phyloP scores from a whole-genome alignment of 92 coral and sea anemone species.

The Virgularia gustaviana region DNA sequence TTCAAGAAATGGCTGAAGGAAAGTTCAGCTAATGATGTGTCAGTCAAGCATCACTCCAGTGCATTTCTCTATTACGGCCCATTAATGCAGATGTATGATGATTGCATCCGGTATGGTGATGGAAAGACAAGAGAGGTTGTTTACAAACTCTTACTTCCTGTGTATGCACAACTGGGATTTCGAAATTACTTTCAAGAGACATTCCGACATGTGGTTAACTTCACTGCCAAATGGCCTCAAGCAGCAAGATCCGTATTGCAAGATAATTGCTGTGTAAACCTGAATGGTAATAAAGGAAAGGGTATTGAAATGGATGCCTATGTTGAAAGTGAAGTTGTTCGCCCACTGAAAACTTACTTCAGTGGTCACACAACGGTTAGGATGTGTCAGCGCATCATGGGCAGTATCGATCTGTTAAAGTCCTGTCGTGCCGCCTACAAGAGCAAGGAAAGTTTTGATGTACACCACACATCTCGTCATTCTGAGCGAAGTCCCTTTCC shows the following conservation, averaged over 20 bases:
- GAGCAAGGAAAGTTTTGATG: slow-evolving; percentile 30
- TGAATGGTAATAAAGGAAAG: slow-evolving; percentile 31
- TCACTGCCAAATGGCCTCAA: slow-evolving; percentile 35
- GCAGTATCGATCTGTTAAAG: slow-evolving; percentile 20
- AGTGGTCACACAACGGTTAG: slow-evolving; percentile 36
- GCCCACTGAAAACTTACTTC: slow-evolving; percentile 25
- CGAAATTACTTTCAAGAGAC: slow-evolving; percentile 33
- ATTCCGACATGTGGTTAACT: slow-evolving; percentile 24
- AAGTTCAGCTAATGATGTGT: slow-evolving; percentile 14
- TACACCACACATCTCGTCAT: slow-evolving; percentile 28
- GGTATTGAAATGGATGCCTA: slow-evolving; percentile 39
- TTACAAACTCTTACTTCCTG: slow-evolving; percentile 28
- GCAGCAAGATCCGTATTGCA: slow-evolving; percentile 16
- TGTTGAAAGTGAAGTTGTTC: slow-evolving; percentile 33
- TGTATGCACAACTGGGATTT: slow-evolving; percentile 36
- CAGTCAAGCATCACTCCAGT: slow-evolving; percentile 32
- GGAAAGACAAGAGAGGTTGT: slow-evolving; percentile 19
- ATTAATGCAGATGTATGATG: slow-evolving; percentile 32
- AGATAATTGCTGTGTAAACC: slow-evolving; percentile 36
- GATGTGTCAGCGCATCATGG: slow-evolving; percentile 36
- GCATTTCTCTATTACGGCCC: slow-evolving; percentile 27
- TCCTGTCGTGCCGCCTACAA: slow-evolving; percentile 30
- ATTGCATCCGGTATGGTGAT: slow-evolving; percentile 29
- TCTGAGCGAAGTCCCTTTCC: slow-evolving; percentile 29
- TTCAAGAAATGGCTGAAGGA: slow-evolving; percentile 18